Base-by-base conservation (phyloP, 2,113 vertebrate genomes). In the Casuarius casuarius region DNA sequence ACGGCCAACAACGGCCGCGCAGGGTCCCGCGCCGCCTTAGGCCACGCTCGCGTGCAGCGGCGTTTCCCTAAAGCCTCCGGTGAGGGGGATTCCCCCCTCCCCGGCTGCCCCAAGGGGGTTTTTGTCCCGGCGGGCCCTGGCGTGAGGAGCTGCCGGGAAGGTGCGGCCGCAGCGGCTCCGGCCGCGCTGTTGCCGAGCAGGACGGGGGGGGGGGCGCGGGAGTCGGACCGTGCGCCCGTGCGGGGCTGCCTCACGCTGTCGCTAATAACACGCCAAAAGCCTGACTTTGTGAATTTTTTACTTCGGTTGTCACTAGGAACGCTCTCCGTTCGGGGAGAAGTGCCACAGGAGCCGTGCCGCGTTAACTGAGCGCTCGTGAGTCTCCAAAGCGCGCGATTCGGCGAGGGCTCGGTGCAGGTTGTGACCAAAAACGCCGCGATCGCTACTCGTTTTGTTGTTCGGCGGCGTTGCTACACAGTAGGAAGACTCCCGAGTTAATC, bases 391-490 rank as follows among this genome's bases (percentile, higher is more conserved):
- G 44, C 46, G 18, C 19, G 46, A 18, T 8, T 18, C 46, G 19
- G 46, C 7, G 46, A 48, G 46, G 46, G 19, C 17, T 18, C 18
- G 46, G 46, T 48, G 46, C 18, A 9, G 19, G 40, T 14, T 25
- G 0, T 51, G 79, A 35, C 67, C 9, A 46, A 3, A 1, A 13
- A 17, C 12, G 78, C 0, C 26, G 46, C 2, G 38, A 11, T 72
- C 1, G 38, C 17, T 21, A 35, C 59, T 6, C 4, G 7, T 35
- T 4, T 2, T 13, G 26, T 11, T 16, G 8, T 1, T 11, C 5
- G 1, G 4, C 2, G 79, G 29, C 22, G 52, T 10, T 33, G 46
- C 3, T 29, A 72, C 40, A 0, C 29, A n/a, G 49, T 12, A 87
- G 44, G 63, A 49, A 29, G 76, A 51, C 68, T 54, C 68, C 15